Evolutionary conservation across 2,113 vertebrate species (phyloP), one percentile per base, ranked within the genome.

Genomic region (Ciconia boyciana): DNA sequence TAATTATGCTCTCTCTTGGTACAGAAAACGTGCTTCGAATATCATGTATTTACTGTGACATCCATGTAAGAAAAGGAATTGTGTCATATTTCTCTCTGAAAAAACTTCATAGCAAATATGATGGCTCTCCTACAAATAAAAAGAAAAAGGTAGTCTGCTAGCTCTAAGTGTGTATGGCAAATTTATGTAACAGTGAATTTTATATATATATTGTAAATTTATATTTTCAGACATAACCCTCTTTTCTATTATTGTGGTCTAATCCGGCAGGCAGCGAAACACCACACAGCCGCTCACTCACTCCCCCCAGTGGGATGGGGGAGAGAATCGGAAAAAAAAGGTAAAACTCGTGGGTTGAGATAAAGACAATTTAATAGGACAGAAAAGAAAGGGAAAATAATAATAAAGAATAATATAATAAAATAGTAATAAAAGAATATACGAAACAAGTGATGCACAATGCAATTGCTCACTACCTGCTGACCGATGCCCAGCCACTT

Each of bases 1-100:
- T 71, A 94, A 95, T 86, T 92, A 76, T 70, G n/a, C 36, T 96
- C 46, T 93, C 26, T 74, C 69, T 89, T 81, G n/a, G 24, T 89
- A 82, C 10, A 70, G 83, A 55, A 93, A 94, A 96, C 3, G 12
- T 90, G 68, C 22, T 94, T 96, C 0, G 12, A 91, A 87, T 97
- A 94, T 55, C 15, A n/a, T 48, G 19, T 34, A 44, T 90, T 92
- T 92, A 71, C 25, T 46, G 62, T 87, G 75, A 43, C 25, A 79
- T 62, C 80, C 49, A 34, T 32, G 34, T 36, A 76, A 66, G 66
- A 72, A 58, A 86, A 93, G 29, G 61, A 72, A 61, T 24, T 24
- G 20, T 71, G 18, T 31, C 36, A 3, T 74, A 79, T 55, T 90
- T 93, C 19, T 68, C 13, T 86, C 66, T 44, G 65, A 94, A 87